Evolutionary conservation across 2,888 invertebrate genomes (phyloP), one percentile per base, ranked within the genome.

Genomic region (Agapostemon virescens): DNA sequence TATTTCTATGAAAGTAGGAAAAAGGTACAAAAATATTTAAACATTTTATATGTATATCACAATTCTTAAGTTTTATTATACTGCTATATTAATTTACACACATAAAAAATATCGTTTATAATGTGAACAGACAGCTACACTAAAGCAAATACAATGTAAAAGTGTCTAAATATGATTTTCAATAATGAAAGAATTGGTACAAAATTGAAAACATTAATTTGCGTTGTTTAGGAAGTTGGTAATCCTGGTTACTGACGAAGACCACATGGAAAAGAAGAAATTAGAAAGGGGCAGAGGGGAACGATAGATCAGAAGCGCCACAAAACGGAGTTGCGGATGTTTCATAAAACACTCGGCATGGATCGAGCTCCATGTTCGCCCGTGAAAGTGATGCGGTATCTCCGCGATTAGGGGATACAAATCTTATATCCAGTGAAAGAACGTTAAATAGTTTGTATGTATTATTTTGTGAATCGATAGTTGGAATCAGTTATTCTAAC

Each of bases 321-420:
- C 86, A 85, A 74, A 74, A 74, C 84, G 78, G 74, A 79, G 74
- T 61, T 55, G 84, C 88, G 91, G 89, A 79, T 84, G 81, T 85
- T 86, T 85, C 75, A 73, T 45, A 75, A 90, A 91, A 68, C 84
- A 90, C 81, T 85, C 84, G 86, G 86, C 91, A 90, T 90, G 90
- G 90, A 90, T 89, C 87, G 89, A 88, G 90, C 91, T 91, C 90
- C 91, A 90, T 90, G 91, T 91, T 91, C 87, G 88, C 88, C 90
- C 90, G 91, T 90, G 90, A 90, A 91, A 90, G 91, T 90, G 91
- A 90, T 91, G 91, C 91, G 91, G 91, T 91, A 89, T 91, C 89
- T 88, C 91, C 91, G 91, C 91, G 91, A 90, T 91, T 91, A 92
- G 91, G 91, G 91, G 91, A 90, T 92, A 90, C 90, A 89, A 89